These are phyloP conservation scores for Brachionus plicatilis DNA, from an alignment of 1,140 invertebrate species.

Conservation along the genomic window DNA sequence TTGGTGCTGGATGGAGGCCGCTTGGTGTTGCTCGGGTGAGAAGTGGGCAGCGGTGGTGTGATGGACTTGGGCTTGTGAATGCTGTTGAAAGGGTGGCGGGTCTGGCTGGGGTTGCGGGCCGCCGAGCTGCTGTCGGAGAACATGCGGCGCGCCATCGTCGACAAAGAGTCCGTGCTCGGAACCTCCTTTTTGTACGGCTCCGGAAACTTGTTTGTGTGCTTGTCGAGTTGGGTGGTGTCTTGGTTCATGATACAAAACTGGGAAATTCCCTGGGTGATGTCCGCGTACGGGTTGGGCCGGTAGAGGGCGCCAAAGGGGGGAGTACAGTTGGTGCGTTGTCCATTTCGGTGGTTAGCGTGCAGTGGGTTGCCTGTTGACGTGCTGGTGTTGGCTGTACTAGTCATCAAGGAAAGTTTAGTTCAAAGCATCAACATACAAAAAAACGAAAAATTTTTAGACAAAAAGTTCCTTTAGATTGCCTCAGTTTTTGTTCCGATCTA, in stretches of 20 bases:
- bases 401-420: constrained; percentile 17
- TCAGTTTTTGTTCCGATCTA: constrained; percentile 2
- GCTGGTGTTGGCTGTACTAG: constrained; percentile 20
- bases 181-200: not conserved
- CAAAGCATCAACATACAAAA: constrained; percentile 22
- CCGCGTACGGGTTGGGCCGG: not conserved
- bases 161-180: not conserved
- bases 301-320: not conserved
- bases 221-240: not conserved
- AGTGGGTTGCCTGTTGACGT: not conserved
- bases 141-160: not conserved
- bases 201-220: not conserved
- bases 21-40: not conserved
- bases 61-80: not conserved
- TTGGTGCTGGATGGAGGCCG: constrained; percentile 11
- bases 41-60: not conserved
- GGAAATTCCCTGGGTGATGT: not conserved
- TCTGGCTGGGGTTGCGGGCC: not conserved
- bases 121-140: not conserved
- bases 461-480: not conserved
- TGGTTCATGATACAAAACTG: not conserved
- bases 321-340: not conserved
- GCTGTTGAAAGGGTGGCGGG: not conserved
- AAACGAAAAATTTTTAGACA: constrained; percentile 23
- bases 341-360: not conserved